Percentiles rank a stretch among this genome's conserved stretches.
Conservation (phyloP, 2,888 invertebrate genomes). For the Chromoteleia sp. region DNA sequence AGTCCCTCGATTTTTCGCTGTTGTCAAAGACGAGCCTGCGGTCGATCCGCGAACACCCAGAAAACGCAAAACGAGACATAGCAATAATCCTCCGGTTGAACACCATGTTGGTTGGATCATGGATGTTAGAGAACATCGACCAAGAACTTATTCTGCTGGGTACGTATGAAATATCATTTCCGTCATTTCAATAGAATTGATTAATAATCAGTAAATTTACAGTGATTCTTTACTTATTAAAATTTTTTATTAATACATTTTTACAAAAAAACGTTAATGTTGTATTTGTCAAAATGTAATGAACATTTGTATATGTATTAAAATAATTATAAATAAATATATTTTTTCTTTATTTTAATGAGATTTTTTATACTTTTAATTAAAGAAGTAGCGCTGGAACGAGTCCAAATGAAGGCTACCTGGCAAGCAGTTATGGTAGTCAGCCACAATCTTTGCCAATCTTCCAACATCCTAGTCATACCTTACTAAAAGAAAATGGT, state of each 20-base stretch:
- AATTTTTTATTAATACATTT: no score
- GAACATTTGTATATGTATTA: no score
- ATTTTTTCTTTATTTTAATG: background rate
- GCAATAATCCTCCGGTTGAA: constrained; percentile 96
- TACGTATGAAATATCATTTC: constrained; percentile 75
- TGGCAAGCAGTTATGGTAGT: constrained; percentile 91
- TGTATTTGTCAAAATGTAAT: no score
- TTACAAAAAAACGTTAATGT: no score
- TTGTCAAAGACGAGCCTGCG: constrained; percentile 91
- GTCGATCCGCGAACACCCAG: constrained; percentile 89
- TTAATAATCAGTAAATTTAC: no score
- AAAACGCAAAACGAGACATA: constrained; percentile 96
- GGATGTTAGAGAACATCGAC: constrained; percentile 94
- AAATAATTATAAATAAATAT: background rate
- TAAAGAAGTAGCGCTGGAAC: constrained; percentile 91
- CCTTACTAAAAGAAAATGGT: constrained; percentile 96
- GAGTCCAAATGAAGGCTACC: constrained; percentile 88
- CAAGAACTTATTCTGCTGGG: constrained; percentile 92
- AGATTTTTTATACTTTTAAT: constrained; percentile 34
- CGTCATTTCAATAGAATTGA: no score
- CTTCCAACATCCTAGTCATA: constrained; percentile 98
- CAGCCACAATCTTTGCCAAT: constrained; percentile 93
- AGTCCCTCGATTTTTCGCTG: constrained; percentile 96
- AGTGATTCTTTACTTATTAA: no score
- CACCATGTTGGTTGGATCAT: constrained; percentile 99